A percentile compares a stretch with the other conserved stretches of the same genome.
Evolutionary conservation across 2,888 invertebrate species (phyloP).

Genomic region (Eutolmus rufibarbis): DNA sequence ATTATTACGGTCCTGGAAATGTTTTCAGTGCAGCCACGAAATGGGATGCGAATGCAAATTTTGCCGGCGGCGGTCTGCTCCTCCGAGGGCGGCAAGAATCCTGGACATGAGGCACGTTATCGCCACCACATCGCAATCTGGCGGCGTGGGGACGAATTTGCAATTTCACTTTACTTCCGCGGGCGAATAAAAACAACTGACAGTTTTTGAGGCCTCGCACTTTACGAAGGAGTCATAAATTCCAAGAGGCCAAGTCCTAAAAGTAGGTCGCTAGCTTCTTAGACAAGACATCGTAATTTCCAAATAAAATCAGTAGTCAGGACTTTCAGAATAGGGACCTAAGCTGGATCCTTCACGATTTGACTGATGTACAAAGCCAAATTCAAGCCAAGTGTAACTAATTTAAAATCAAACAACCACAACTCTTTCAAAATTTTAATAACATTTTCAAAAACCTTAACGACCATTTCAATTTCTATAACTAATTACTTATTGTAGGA

Average conservation of each 20-base stretch:
- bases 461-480: no score
- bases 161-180: background rate
- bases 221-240: background rate
- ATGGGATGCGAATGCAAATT: background rate
- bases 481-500: no score
- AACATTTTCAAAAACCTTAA: no score
- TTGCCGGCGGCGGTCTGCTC: background rate
- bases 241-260: background rate
- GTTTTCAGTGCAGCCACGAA: background rate
- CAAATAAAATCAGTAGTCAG: background rate
- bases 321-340: background rate
- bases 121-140: background rate
- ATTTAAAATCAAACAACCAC: no score
- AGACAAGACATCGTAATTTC: background rate
- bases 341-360: background rate
- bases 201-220: background rate
- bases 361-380: background rate
- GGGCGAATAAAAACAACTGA: background rate
- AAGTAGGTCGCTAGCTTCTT: background rate
- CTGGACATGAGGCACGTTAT: background rate
- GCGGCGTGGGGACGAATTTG: background rate
- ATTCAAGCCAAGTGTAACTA: no score
- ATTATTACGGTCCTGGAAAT: background rate
- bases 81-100: background rate
- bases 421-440: no score